Evolutionary conservation across 2,797 vertebrate species (phyloP).

Genomic region (Apogon talboti): DNA sequence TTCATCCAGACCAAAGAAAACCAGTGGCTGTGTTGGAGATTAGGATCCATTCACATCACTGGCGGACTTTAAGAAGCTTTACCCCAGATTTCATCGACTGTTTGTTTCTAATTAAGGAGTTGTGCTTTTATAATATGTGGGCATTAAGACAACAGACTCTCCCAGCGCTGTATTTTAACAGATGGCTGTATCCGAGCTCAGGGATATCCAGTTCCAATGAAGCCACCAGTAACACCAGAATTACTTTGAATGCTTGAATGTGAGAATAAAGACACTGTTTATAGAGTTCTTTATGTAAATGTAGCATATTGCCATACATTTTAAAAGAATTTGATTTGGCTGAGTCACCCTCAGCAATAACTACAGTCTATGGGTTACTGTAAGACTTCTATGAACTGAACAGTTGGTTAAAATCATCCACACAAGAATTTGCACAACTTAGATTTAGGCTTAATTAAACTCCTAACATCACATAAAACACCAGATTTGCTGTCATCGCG

Average conservation of each 20-base stretch:
- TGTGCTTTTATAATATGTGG: constrained; percentile 69
- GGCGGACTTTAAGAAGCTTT: constrained; percentile 51
- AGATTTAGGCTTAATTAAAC: too few relatives aligned
- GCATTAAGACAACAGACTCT: constrained; percentile 55
- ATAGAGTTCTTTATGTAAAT: background rate
- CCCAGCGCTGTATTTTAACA: constrained; percentile 73
- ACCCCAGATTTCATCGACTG: constrained; percentile 50
- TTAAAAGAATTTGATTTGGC: background rate
- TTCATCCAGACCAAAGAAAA: constrained; percentile 54
- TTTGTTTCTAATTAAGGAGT: constrained; percentile 78
- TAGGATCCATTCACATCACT: constrained; percentile 38
- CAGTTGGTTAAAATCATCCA: too few relatives aligned
- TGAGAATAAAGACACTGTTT: constrained; percentile 1
- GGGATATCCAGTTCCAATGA: constrained; percentile 15
- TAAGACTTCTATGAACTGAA: too few relatives aligned
- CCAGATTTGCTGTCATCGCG: too few relatives aligned
- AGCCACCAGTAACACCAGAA: background rate
- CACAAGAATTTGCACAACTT: too few relatives aligned
- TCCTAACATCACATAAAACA: too few relatives aligned
- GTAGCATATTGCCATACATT: background rate
- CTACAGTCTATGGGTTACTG: background rate
- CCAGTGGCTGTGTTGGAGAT: constrained; percentile 55
- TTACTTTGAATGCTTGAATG: constrained; percentile 20
- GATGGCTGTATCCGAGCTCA: constrained; percentile 59
- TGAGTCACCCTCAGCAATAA: background rate